Percentiles rank a stretch among this genome's conserved stretches.
Conservation (phyloP, 2,113 vertebrate genomes). For the Macrotus californicus region DNA sequence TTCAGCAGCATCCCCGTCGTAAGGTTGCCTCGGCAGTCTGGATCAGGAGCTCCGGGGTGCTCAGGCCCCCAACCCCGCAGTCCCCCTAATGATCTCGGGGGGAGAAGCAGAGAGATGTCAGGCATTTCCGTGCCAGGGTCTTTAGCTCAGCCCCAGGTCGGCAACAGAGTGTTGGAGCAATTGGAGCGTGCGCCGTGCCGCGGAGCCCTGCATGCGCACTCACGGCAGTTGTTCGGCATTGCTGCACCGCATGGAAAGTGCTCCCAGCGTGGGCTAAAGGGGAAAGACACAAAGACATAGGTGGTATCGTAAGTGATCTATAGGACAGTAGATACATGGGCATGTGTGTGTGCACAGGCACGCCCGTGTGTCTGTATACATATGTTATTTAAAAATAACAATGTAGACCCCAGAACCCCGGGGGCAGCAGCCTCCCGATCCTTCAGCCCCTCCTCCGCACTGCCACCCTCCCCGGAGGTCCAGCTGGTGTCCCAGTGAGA, state of each 20-base stretch:
- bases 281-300: neutral
- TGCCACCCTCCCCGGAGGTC: neutral
- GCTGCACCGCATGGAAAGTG: neutral
- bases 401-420: neutral
- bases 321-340: neutral
- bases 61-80: neutral
- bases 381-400: neutral
- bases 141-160: no score
- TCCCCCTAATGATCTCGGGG: neutral
- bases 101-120: neutral
- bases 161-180: no score
- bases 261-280: rapidly evolving
- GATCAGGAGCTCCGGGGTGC: neutral
- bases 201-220: rapidly evolving
- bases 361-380: neutral
- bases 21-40: rapidly evolving
- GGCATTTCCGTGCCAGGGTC: neutral
- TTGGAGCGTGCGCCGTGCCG: no score
- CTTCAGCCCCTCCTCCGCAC: rapidly evolving
- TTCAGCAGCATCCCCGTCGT: no score
- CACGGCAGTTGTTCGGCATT: rapidly evolving
- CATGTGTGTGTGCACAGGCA: neutral
- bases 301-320: neutral
- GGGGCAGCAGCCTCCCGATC: rapidly evolving
- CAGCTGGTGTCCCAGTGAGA: rapidly evolving